Conservation (phyloP, 2,888 invertebrate genomes). For the Polydrusus pterygomalis region DNA sequence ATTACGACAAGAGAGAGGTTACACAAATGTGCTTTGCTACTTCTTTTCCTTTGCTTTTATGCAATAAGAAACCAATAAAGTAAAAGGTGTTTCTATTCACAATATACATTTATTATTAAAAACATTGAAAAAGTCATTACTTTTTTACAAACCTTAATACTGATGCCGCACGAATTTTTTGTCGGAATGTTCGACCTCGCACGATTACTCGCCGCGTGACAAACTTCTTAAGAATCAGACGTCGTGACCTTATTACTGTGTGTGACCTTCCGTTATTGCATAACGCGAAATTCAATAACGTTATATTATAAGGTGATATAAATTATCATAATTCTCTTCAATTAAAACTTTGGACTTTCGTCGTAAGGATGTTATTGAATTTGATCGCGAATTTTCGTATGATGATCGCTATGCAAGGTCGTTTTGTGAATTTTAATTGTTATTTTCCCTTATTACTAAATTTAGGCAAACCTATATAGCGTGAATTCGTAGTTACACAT, state of each 20-base stretch:
- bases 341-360: conserved; percentile 23
- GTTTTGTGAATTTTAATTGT: background rate
- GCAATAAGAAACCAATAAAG: background rate
- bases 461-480: too few species aligned
- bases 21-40: too few species aligned
- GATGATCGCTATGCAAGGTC: background rate
- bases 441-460: too few species aligned
- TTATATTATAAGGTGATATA: conserved; percentile 35
- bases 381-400: conserved; percentile 1
- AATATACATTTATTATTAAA: background rate
- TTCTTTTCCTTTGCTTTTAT: background rate
- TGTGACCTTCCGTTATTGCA: conserved; percentile 42
- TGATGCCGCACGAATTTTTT: conserved; percentile 35
- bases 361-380: conserved; percentile 15
- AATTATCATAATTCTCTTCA: conserved; percentile 38
- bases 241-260: conserved; percentile 32
- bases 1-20: too few species aligned
- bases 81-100: background rate
- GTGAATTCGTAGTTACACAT: too few species aligned
- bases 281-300: conserved; percentile 40
- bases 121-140: conserved; percentile 2
- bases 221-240: conserved; percentile 36
- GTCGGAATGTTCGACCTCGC: conserved; percentile 31
- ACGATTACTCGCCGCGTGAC: conserved; percentile 38
- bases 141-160: background rate